These are phyloP conservation scores for Cataglyphis cursor DNA, from an alignment of 2,888 invertebrate species.

Conservation along the genomic window DNA sequence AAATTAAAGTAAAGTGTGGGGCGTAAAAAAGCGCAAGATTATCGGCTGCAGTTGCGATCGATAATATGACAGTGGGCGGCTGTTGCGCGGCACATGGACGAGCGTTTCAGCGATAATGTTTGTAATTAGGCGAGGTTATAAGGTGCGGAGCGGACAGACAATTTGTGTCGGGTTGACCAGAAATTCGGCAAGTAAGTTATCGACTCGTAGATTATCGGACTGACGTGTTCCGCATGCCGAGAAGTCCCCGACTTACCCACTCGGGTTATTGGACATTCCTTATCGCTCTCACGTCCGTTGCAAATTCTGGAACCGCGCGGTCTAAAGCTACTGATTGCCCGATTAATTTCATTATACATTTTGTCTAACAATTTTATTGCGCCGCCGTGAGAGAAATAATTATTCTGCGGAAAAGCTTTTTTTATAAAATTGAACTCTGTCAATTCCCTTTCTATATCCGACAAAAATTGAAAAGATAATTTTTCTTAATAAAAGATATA, in stretches of 20 bases:
- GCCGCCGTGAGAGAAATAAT: slow-evolving; percentile 10
- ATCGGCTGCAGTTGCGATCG: slow-evolving; percentile 12
- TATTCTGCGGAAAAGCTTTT: neutral
- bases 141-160: slow-evolving; percentile 43
- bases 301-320: slow-evolving; percentile 67
- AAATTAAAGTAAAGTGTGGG: slow-evolving; percentile 39
- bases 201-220: slow-evolving; percentile 74
- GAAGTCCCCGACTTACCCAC: slow-evolving; percentile 60
- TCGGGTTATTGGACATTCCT: slow-evolving; percentile 70
- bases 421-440: neutral
- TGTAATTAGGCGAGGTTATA: slow-evolving; percentile 67
- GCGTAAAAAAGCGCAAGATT: slow-evolving; percentile 26
- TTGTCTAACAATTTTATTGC: slow-evolving; percentile 13
- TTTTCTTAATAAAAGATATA: neutral
- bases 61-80: neutral
- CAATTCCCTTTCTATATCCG: neutral
- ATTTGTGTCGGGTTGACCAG: slow-evolving; percentile 67
- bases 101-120: slow-evolving; percentile 55
- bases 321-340: slow-evolving; percentile 59
- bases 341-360: slow-evolving; percentile 50
- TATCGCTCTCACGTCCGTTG: slow-evolving; percentile 75
- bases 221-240: slow-evolving; percentile 71
- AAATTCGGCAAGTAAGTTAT: slow-evolving; percentile 77
- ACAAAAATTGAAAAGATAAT: neutral
- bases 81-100: neutral